phyloP scores from a whole-genome alignment of 2,113 vertebrate genomes.

The Menura novaehollandiae region DNA sequence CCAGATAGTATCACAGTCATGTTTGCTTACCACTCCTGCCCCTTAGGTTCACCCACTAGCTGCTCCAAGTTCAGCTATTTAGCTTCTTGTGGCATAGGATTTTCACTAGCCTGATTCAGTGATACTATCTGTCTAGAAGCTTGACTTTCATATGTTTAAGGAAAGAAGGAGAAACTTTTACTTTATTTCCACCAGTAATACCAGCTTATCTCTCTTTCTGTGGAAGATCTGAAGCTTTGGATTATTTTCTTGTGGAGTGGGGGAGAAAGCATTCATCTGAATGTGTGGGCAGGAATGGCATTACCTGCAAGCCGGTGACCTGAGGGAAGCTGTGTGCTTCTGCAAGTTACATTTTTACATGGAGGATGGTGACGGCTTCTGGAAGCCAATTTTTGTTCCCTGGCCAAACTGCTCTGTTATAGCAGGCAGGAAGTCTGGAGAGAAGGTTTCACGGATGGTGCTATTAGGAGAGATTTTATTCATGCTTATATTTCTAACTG shows the following conservation, averaged over 20 bases:
- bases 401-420: neutral
- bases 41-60: neutral
- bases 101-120: neutral
- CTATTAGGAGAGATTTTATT: neutral
- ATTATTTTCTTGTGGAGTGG: neutral
- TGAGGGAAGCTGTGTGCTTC: neutral
- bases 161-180: neutral
- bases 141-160: neutral
- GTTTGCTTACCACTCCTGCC: neutral
- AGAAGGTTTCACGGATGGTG: neutral
- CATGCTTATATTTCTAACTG: neutral
- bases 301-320: neutral
- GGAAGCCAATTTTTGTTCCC: neutral
- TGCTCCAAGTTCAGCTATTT: neutral
- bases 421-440: neutral
- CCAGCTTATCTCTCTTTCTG: neutral
- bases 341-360: neutral
- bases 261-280: accelerated
- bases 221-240: neutral
- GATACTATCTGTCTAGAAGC: neutral
- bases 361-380: neutral
- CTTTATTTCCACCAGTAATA: neutral
- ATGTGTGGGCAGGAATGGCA: neutral
- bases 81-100: neutral
- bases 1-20: neutral